phyloP scores from a whole-genome alignment of 1,140 invertebrate genomes.

The Nebria ingens region DNA sequence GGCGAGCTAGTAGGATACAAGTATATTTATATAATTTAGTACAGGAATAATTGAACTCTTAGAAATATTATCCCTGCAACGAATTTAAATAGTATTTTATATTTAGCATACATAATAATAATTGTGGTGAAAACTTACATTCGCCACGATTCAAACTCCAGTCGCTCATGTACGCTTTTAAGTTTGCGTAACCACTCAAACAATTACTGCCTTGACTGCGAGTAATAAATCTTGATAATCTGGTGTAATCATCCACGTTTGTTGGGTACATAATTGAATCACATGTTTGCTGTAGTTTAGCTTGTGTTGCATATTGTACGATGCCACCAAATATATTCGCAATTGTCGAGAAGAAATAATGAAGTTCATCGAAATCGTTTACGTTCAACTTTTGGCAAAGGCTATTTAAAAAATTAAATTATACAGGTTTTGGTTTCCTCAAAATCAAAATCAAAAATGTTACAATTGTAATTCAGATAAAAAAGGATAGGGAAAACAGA shows the following conservation, averaged over 20 bases:
- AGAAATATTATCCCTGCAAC: no score
- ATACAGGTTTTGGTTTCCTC: no score
- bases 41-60: no score
- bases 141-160: not conserved
- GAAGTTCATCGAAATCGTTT: no score
- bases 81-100: not conserved
- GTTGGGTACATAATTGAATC: no score
- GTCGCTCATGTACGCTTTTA: not conserved
- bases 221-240: not conserved
- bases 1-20: slow-evolving; percentile 44
- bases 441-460: not conserved
- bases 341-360: not conserved
- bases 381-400: no score
- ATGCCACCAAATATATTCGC: not conserved
- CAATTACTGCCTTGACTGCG: not conserved
- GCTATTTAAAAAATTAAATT: not conserved
- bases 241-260: not conserved
- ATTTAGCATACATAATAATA: not conserved
- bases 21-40: no score
- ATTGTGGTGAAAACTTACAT: not conserved
- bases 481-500: no score
- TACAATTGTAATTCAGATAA: no score
- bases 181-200: not conserved
- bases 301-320: not conserved
- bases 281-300: no score